Conservation (phyloP, 1,140 invertebrate genomes). For the Drosophila elegans region DNA sequence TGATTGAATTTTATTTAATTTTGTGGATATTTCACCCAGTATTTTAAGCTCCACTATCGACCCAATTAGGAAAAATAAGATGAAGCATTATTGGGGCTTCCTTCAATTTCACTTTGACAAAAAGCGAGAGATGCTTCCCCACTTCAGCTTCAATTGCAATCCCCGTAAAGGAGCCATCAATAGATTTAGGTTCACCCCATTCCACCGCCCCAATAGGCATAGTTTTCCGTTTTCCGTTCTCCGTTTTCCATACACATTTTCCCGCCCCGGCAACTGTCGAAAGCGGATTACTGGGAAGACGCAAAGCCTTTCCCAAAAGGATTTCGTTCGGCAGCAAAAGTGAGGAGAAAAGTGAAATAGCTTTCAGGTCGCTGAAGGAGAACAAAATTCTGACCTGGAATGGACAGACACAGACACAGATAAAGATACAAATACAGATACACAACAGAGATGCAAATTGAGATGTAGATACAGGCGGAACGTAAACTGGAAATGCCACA, state of each 20-base stretch:
- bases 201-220: constrained; percentile 26
- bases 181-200: constrained; percentile 19
- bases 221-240: constrained; percentile 38
- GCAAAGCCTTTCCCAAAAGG: constrained; percentile 73
- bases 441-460: too few relatives aligned
- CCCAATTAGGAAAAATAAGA: constrained; percentile 23
- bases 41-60: constrained; percentile 11
- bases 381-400: constrained; percentile 17
- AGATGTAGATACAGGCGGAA: constrained; percentile 16
- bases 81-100: constrained; percentile 29
- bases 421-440: constrained; percentile 8
- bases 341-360: constrained; percentile 39
- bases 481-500: constrained; percentile 60
- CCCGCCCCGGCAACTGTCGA: constrained; percentile 16
- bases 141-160: constrained; percentile 6
- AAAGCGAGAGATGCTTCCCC: neutral
- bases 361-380: constrained; percentile 12
- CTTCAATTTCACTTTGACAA: neutral
- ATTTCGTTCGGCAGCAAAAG: constrained; percentile 55
- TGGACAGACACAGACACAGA: constrained; percentile 14
- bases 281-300: constrained; percentile 76
- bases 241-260: too few relatives aligned
- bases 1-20: neutral
- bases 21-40: neutral
- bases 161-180: constrained; percentile 22